These are phyloP conservation scores for Macrosteles quadrilineatus DNA, from an alignment of 1,140 invertebrate genomes.

Conservation along the genomic window DNA sequence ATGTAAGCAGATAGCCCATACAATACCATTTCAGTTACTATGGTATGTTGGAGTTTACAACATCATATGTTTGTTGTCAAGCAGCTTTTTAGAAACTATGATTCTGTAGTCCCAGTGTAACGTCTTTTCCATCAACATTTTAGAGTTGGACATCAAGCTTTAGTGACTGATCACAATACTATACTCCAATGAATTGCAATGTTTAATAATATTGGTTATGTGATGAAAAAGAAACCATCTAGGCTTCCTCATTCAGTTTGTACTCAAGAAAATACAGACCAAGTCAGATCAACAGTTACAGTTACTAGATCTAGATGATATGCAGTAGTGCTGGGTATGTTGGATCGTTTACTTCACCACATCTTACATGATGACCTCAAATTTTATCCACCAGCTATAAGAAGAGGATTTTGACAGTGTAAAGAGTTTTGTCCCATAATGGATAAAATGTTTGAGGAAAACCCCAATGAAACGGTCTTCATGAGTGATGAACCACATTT, in stretches of 20 bases:
- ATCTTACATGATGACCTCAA: conserved; percentile 25
- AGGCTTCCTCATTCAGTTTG: conserved; percentile 33
- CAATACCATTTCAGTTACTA: conserved; percentile 34
- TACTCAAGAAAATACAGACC: conserved; percentile 35
- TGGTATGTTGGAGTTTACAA: conserved; percentile 30
- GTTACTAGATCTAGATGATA: conserved; percentile 25
- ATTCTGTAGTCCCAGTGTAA: conserved; percentile 30
- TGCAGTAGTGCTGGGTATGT: conserved; percentile 7
- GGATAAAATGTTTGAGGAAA: conserved; percentile 13
- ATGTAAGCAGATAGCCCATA: conserved; percentile 18
- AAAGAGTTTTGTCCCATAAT: conserved; percentile 29
- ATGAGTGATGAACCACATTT: conserved; percentile 48
- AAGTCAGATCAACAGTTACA: conserved; percentile 6
- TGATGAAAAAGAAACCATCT: conserved; percentile 33
- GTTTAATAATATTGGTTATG: conserved; percentile 36
- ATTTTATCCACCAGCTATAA: conserved; percentile 17
- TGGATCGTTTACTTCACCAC: conserved; percentile 18
- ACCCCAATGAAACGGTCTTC: conserved; percentile 37
- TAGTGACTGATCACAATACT: conserved; percentile 30
- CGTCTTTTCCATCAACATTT: conserved; percentile 31
- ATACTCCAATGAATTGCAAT: conserved; percentile 34
- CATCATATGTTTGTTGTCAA: conserved; percentile 28
- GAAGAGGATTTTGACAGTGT: conserved; percentile 23
- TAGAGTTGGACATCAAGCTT: conserved; percentile 26
- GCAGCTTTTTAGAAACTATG: conserved; percentile 29